phyloP scores from a whole-genome alignment of 2,797 vertebrate genomes.

The Odontamblyopus rebecca region DNA sequence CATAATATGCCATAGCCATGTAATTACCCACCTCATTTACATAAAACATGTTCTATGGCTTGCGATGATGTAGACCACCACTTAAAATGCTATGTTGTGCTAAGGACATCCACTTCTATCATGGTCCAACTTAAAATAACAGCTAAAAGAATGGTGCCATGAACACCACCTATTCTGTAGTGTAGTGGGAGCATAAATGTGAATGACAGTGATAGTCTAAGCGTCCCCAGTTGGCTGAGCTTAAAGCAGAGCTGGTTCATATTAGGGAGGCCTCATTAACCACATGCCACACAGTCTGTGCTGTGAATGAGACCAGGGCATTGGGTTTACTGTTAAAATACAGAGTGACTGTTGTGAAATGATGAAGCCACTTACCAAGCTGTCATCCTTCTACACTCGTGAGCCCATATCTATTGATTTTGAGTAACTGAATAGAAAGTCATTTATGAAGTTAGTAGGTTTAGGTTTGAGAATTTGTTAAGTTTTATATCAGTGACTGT shows the following conservation, averaged over 20 bases:
- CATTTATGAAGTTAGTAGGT: neutral
- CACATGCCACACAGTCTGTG: conserved; percentile 43
- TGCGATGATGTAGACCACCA: neutral
- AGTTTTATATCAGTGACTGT: neutral
- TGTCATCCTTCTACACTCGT: conserved; percentile 27
- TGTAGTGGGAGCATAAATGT: conserved; percentile 22
- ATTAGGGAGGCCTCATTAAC: conserved; percentile 49
- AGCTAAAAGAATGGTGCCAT: neutral
- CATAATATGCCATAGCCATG: no score
- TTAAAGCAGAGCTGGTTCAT: conserved; percentile 36
- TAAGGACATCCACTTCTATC: neutral
- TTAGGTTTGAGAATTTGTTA: neutral
- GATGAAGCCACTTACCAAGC: conserved; percentile 29
- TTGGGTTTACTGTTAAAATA: conserved; percentile 43
- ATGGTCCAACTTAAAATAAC: neutral
- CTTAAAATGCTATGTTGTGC: neutral
- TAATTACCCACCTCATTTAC: neutral
- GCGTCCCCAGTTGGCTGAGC: conserved; percentile 30
- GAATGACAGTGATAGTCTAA: conserved; percentile 29
- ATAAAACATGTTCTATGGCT: neutral
- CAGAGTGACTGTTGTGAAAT: conserved; percentile 39
- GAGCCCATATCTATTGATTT: neutral
- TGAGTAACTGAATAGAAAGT: neutral
- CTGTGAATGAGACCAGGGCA: conserved; percentile 27
- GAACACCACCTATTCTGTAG: conserved; percentile 3